Base-by-base conservation (phyloP, 2,888 invertebrate species). In the Drosophila setosimentum region DNA sequence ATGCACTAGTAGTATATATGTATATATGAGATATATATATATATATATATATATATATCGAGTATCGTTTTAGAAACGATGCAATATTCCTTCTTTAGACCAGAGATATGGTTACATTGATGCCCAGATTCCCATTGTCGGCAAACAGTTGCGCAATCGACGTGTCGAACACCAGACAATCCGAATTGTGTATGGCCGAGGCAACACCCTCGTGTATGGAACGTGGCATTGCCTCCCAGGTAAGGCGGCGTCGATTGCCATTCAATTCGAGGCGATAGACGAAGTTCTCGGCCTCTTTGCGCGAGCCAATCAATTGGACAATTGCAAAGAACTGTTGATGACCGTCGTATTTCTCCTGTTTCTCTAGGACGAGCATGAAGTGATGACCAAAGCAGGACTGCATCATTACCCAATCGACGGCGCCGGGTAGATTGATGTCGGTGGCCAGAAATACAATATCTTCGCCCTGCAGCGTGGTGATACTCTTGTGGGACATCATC, bases 341-440 rank as follows among this genome's bases (percentile, higher is more conserved):
- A 1, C 98, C 99, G 94, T 99, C 99, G 93, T 96, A 98, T 92
- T 99, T 99, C 91, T 99, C 99, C 94, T 99, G 98, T 93, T 99
- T 99, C 93, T 99, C 99, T 59, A 99, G 95, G 40, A 99, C 99
- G 81, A 99, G 95, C 99, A 99, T 99, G 92, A 99, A 99, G 93
- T 99, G 98, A 92, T 99, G 99, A 66, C 98, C 98, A 93, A 99
- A 99, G 93, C 99, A 99, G 33, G 98, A 98, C 94, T 99, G 99
- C 99, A 99, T 99, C 99, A 99, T 99, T 5, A 98, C 98, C 99
- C 99, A 99, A 93, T 99, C 99, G 13, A 99, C 99, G 37, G 99
- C 99, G 69, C 99, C 99, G 10, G 99, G 99, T 80, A 99, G 95
- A 94, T 99, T 99, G 74, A 99, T 99, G 93, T 99, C 99, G 45